Evolutionary conservation across 2,113 vertebrate species (phyloP), one percentile per base, ranked within the genome.

Genomic region (Ictidomys tridecemlineatus): DNA sequence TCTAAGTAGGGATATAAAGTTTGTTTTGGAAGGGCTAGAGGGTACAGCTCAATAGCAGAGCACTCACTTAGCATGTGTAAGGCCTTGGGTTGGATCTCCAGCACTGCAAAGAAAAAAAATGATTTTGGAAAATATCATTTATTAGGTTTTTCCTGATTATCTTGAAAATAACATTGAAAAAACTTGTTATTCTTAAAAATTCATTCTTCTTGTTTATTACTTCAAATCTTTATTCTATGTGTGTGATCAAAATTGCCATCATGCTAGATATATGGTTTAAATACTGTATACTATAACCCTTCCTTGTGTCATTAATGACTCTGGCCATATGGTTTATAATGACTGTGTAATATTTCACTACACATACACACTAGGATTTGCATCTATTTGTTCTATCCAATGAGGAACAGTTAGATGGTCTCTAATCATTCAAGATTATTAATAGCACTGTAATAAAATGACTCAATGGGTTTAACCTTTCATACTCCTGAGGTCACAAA

Each of bases 381-480:
- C 56, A 89, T 85, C 90, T 63, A 28, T 28, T 73, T 8, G 18
- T 87, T 58, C 90, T 4, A 48, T 45, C 70, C 61, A 89, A 26
- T 39, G 17, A 80, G 17, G 39, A 72, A 67, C 58, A 91, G 72
- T 94, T 92, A 61, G 22, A 70, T 63, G 18, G 13, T 73, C 45
- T 88, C 58, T 93, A 84, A 78, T 79, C 91, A 91, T 78, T 92
- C 34, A 90, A 92, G 48, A 73, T 76, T 74, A 95, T 92, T 67
- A 93, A 67, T 84, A 94, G 78, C 4, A 63, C 0, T 73, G 48
- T 17, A 26, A 88, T 94, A 28, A 96, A 94, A 88, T 97, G 91
- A 67, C 56, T 92, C 94, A 85, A 97, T 78, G 32, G 18, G 82
- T 98, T 97, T 97, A 98, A 97, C 91, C 94, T 93, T 96, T 93